Evolutionary conservation across 2,797 vertebrate genomes (phyloP).

Genomic region (Micrastur ruficollis): DNA sequence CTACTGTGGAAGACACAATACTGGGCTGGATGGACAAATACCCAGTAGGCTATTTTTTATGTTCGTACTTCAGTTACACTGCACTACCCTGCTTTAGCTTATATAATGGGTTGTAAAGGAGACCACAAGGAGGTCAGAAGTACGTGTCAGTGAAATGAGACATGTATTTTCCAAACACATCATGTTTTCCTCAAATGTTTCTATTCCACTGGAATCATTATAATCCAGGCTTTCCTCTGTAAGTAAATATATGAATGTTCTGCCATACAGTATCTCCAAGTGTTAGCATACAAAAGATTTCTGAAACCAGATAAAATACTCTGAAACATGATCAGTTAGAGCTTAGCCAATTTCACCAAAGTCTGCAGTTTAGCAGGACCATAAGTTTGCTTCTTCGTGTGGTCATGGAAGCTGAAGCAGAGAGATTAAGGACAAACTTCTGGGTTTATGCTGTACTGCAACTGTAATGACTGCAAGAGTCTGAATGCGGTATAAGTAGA

Average conservation of each 20-base stretch:
- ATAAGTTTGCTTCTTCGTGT: not conserved
- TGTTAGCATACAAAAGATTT: not conserved
- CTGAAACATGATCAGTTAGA: not conserved
- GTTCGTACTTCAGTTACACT: not conserved
- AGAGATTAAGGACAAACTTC: not conserved
- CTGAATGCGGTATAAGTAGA: not conserved
- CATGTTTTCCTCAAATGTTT: not conserved
- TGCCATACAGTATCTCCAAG: not conserved
- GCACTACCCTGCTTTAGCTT: not conserved
- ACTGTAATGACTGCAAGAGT: not conserved
- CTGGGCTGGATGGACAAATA: not conserved
- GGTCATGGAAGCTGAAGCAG: not conserved
- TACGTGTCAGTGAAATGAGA: not conserved
- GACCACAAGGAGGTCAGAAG: not conserved
- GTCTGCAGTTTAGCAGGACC: not conserved
- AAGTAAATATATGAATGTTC: not conserved
- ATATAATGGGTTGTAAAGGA: not conserved
- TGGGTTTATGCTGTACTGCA: not conserved
- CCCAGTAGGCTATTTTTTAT: not conserved
- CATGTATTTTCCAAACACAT: not conserved
- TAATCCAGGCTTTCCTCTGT: not conserved
- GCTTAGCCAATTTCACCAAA: not conserved
- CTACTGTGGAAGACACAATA: not conserved
- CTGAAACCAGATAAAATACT: not conserved
- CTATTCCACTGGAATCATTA: not conserved